These are phyloP conservation scores for Porites lutea DNA, from an alignment of 64 coral and sea anemone genomes.

Conservation along the genomic window DNA sequence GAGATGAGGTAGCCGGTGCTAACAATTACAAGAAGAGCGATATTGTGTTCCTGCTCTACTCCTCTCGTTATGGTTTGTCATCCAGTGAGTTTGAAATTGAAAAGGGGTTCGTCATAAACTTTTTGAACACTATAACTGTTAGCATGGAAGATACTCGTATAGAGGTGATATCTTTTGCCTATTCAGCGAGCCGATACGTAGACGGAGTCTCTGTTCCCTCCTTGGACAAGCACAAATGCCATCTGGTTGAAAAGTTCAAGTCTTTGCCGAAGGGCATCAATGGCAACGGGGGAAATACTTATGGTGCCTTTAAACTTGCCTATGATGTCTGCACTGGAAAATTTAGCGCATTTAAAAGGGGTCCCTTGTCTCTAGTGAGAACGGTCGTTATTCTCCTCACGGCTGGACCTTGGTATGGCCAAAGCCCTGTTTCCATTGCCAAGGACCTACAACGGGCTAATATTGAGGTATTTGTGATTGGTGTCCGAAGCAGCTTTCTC, in stretches of 20 bases:
- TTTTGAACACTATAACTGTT: constrained; percentile 72
- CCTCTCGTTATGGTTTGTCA: constrained; percentile 74
- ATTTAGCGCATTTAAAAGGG: background rate
- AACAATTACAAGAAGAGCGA: constrained; percentile 47
- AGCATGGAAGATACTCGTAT: constrained; percentile 63
- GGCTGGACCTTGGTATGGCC: constrained; percentile 63
- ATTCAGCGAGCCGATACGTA: background rate
- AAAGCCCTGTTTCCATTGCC: background rate
- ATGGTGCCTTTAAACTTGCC: constrained; percentile 52
- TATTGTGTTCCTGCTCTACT: constrained; percentile 73
- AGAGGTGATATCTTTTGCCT: constrained; percentile 75
- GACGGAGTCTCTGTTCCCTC: constrained; percentile 50
- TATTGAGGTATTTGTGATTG: constrained; percentile 67
- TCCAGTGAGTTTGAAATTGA: constrained; percentile 34
- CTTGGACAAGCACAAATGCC: constrained; percentile 60
- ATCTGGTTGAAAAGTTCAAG: constrained; percentile 61
- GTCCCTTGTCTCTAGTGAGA: background rate
- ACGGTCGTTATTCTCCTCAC: constrained; percentile 75
- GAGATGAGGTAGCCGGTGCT: constrained; percentile 17
- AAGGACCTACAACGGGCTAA: constrained; percentile 6
- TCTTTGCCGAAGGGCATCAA: background rate
- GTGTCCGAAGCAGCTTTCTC: constrained; percentile 38
- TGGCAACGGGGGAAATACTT: constrained; percentile 62
- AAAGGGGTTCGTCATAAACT: constrained; percentile 73
- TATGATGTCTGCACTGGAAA: constrained; percentile 47